A percentile compares a stretch with the other conserved stretches of the same genome.
Conservation (phyloP, 1,140 invertebrate genomes). For the Tetramorium parvispinum region DNA sequence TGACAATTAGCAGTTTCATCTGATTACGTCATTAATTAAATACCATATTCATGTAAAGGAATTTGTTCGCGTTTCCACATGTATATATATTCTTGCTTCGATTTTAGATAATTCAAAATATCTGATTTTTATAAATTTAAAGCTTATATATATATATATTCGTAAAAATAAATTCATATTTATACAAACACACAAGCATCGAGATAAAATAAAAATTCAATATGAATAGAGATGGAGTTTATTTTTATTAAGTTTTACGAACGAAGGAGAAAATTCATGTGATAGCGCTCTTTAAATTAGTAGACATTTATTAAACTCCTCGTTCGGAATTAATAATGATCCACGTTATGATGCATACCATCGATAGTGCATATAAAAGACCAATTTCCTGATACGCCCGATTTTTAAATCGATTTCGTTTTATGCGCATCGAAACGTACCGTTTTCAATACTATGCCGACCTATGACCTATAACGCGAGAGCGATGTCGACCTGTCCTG, state of each 20-base stretch:
- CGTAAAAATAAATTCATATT: not conserved
- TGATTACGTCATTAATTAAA: conserved; percentile 8
- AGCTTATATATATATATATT: not conserved
- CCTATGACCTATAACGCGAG: conserved; percentile 54
- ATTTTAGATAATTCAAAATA: conserved; percentile 33
- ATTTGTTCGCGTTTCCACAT: not conserved
- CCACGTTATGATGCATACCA: not conserved
- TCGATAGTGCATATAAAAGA: not conserved
- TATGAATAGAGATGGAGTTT: not conserved
- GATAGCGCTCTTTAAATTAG: not conserved
- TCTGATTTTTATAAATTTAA: conserved; percentile 26
- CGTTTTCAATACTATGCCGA: conserved; percentile 32
- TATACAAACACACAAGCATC: not conserved
- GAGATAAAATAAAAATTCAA: not conserved
- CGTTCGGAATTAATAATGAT: conserved; percentile 21
- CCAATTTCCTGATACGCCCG: conserved; percentile 30
- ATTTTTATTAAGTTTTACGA: conserved; percentile 1
- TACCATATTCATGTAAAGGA: not conserved
- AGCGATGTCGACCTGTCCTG: conserved; percentile 10
- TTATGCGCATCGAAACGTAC: conserved; percentile 14
- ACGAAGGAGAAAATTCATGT: not conserved
- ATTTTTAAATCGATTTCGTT: conserved; percentile 42
- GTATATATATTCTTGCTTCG: not conserved
- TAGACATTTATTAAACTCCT: not conserved
- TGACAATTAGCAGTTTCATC: not conserved